These are phyloP conservation scores for Hippocampus barbouri DNA, from an alignment of 2,113 vertebrate genomes.

Conservation along the genomic window DNA sequence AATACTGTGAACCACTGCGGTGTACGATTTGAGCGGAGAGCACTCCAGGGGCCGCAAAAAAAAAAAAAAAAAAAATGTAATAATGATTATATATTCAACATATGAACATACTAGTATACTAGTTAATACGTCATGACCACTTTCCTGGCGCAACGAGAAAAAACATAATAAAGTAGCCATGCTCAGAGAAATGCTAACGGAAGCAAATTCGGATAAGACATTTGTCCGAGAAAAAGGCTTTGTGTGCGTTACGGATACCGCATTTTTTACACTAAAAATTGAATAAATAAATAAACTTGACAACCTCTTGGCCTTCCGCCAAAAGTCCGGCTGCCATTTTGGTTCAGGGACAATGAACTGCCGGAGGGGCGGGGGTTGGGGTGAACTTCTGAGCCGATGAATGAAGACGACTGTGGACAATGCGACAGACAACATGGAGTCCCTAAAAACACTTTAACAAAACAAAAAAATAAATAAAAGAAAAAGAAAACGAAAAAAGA, in stretches of 20 bases:
- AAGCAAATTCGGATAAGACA: conserved; percentile 45
- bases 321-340: conserved; percentile 53
- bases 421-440: conserved; percentile 41
- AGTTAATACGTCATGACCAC: conserved; percentile 70
- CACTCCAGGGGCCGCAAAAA: conserved; percentile 57
- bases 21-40: conserved; percentile 62
- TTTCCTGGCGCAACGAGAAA: conserved; percentile 59
- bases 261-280: conserved; percentile 47
- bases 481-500: conserved; percentile 57
- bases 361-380: conserved; percentile 25
- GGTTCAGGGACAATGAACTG: conserved; percentile 48
- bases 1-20: conserved; percentile 74
- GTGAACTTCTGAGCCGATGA: conserved; percentile 39
- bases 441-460: conserved; percentile 33
- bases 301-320: conserved; percentile 45
- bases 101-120: conserved; percentile 70
- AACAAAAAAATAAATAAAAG: conserved; percentile 49
- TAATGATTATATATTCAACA: conserved; percentile 63
- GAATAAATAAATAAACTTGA: conserved; percentile 25
- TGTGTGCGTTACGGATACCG: conserved; percentile 45
- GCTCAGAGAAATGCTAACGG: conserved; percentile 50
- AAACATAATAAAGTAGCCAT: conserved; percentile 17
- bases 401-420: conserved; percentile 54
- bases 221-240: conserved; percentile 35
- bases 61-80: conserved; percentile 66